phyloP scores from a whole-genome alignment of 2,113 vertebrate genomes.

The Rhinopomastus cyanomelas region DNA sequence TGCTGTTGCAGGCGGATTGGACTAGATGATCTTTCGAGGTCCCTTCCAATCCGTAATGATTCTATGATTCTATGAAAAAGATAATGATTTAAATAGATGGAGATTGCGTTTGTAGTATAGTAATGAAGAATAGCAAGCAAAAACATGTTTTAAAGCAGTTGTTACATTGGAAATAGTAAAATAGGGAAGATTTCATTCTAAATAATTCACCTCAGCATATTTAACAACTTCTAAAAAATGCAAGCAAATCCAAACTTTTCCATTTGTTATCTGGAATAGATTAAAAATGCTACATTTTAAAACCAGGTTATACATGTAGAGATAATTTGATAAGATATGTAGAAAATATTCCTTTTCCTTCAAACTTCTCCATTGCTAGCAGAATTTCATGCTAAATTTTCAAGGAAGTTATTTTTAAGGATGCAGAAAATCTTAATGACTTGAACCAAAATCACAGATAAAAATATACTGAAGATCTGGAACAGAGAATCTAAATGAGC shows the following conservation, averaged over 20 bases:
- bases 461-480: constrained; percentile 66
- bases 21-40: no score
- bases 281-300: neutral
- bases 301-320: neutral
- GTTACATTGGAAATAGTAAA: neutral
- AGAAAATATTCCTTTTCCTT: neutral
- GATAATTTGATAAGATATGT: neutral
- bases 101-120: neutral
- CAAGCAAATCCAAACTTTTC: neutral
- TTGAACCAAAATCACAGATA: constrained; percentile 67
- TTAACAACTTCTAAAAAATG: neutral
- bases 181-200: neutral
- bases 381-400: constrained; percentile 60
- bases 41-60: no score
- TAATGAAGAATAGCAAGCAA: neutral
- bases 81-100: neutral
- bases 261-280: neutral
- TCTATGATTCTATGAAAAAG: no score
- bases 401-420: constrained; percentile 59
- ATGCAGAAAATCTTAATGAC: constrained; percentile 69
- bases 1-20: no score
- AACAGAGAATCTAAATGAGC: constrained; percentile 66
- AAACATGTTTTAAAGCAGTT: neutral
- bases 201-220: neutral
- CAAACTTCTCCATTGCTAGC: constrained; percentile 22